Conservation (phyloP, 2,888 invertebrate genomes). For the Caprella mutica region DNA sequence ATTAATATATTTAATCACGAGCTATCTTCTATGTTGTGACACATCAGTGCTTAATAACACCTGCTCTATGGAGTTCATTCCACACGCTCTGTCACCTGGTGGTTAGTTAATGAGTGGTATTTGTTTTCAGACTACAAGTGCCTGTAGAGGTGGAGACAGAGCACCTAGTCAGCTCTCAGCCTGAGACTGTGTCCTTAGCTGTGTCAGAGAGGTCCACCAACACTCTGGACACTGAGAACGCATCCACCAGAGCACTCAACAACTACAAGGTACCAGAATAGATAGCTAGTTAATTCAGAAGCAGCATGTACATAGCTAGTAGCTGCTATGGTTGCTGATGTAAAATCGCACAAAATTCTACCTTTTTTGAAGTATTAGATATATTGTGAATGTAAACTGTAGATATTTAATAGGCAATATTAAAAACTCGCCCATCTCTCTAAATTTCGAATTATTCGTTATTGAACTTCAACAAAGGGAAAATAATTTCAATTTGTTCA, state of each 20-base stretch:
- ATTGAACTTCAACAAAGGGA: too few species aligned
- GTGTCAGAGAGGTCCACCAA: slow-evolving; percentile 57
- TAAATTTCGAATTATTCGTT: too few species aligned
- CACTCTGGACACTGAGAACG: slow-evolving; percentile 53
- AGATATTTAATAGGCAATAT: too few species aligned
- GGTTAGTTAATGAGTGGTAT: not conserved
- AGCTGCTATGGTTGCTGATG: too few species aligned
- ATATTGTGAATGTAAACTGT: too few species aligned
- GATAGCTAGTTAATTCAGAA: too few species aligned
- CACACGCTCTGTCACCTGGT: not conserved
- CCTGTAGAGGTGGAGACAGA: slow-evolving; percentile 52
- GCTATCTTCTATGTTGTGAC: not conserved
- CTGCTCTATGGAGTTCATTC: not conserved
- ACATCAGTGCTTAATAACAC: not conserved
- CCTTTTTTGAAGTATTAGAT: too few species aligned
- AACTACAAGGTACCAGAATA: too few species aligned
- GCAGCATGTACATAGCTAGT: too few species aligned
- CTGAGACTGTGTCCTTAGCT: slow-evolving; percentile 52
- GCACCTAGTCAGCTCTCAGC: not conserved
- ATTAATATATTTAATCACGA: not conserved
- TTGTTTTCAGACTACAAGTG: slow-evolving; percentile 51
- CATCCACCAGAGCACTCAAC: slow-evolving; percentile 63
- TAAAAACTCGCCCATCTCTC: too few species aligned
- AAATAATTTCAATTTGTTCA: too few species aligned
- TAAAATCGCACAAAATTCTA: too few species aligned